Percentiles rank a stretch among this genome's conserved stretches.
Conservation (phyloP, 2,113 vertebrate genomes). For the Ictidomys tridecemlineatus region DNA sequence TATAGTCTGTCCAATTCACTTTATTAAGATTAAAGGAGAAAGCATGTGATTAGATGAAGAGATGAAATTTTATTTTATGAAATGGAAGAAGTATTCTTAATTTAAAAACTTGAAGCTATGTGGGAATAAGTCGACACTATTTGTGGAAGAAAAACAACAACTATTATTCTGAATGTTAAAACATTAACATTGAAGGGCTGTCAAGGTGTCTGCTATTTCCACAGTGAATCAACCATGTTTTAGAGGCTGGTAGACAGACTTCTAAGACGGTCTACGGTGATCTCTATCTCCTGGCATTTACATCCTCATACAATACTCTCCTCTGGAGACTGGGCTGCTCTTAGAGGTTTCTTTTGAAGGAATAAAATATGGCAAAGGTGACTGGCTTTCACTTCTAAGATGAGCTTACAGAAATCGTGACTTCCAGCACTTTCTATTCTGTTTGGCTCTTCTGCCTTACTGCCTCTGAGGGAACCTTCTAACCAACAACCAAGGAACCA, state of each 20-base stretch:
- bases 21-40: slow-evolving; percentile 45
- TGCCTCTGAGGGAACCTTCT: background rate
- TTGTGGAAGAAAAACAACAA: background rate
- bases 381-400: background rate
- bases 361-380: background rate
- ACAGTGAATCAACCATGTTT: background rate
- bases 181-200: background rate
- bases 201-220: background rate
- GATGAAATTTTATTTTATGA: slow-evolving; percentile 1
- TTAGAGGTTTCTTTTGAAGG: background rate
- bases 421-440: background rate
- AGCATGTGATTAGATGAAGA: background rate
- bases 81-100: background rate
- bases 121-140: background rate
- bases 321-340: background rate
- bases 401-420: background rate
- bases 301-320: fast-evolving
- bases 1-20: background rate
- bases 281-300: background rate
- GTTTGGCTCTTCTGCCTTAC: background rate
- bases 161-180: slow-evolving; percentile 10
- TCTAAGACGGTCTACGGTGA: background rate
- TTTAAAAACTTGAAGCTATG: background rate
- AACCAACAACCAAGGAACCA: background rate
- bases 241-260: background rate